Evolutionary conservation across 1,140 invertebrate genomes (phyloP).

Genomic region (Atta colombica): DNA sequence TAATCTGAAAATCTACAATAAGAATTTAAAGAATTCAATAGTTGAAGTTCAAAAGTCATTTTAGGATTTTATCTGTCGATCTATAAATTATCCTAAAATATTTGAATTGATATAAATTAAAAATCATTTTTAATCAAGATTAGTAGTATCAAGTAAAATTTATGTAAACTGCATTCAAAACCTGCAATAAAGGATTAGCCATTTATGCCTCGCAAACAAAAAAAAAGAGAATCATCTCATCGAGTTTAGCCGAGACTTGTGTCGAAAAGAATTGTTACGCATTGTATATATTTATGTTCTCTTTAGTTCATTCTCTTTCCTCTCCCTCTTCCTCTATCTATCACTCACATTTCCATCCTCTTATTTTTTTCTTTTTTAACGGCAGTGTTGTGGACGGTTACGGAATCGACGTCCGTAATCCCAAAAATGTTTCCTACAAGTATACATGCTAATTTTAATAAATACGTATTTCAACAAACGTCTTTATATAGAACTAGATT

Average conservation of each 20-base stretch:
- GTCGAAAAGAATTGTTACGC: constrained; percentile 36
- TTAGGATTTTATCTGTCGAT: not conserved
- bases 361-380: constrained; percentile 75
- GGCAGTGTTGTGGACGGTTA: constrained; percentile 86
- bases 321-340: not conserved
- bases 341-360: not conserved
- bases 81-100: not conserved
- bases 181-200: constrained; percentile 38
- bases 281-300: constrained; percentile 29
- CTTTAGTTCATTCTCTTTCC: constrained; percentile 29
- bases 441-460: constrained; percentile 84
- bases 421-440: constrained; percentile 84
- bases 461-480: constrained; percentile 85
- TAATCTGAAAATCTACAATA: not conserved
- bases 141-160: not conserved
- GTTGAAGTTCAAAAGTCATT: not conserved
- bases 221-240: constrained; percentile 4
- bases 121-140: not conserved
- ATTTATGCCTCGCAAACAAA: not conserved
- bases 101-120: not conserved
- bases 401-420: constrained; percentile 84
- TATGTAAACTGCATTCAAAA: not conserved
- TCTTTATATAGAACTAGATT: constrained; percentile 82
- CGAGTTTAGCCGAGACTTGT: constrained; percentile 10
- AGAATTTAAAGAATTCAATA: not conserved